phyloP scores from a whole-genome alignment of 2,888 invertebrate species.

The Pasiphila rectangulata region DNA sequence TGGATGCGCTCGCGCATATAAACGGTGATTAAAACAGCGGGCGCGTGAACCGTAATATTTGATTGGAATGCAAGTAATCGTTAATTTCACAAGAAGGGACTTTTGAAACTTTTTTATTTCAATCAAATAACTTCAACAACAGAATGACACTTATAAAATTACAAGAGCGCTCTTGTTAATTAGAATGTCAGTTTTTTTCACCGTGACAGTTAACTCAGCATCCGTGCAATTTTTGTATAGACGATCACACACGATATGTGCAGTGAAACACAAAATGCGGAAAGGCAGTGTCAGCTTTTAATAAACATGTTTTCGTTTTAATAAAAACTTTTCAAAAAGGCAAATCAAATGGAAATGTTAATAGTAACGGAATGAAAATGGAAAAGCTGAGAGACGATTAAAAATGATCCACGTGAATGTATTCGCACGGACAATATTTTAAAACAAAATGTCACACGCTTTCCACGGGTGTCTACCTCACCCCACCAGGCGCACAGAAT shows the following conservation, averaged over 20 bases:
- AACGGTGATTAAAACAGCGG: constrained; percentile 62
- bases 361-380: constrained; percentile 40
- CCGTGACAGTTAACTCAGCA: too few species aligned
- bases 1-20: constrained; percentile 61
- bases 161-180: too few species aligned
- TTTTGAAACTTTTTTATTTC: not conserved
- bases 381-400: constrained; percentile 67
- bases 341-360: constrained; percentile 22
- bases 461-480: constrained; percentile 72
- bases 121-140: not conserved
- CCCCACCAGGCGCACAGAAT: constrained; percentile 45
- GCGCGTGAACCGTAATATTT: constrained; percentile 40
- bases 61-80: constrained; percentile 14
- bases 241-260: too few species aligned
- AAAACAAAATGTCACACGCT: constrained; percentile 81
- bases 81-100: not conserved
- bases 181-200: too few species aligned
- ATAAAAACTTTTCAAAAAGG: constrained; percentile 14
- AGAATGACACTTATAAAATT: not conserved
- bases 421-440: constrained; percentile 80
- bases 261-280: too few species aligned
- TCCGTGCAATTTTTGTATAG: too few species aligned
- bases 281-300: too few species aligned
- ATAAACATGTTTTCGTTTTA: too few species aligned
- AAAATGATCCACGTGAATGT: constrained; percentile 78